These are phyloP conservation scores for Teleogryllus occipitalis DNA, from an alignment of 1,140 invertebrate genomes.

Conservation along the genomic window DNA sequence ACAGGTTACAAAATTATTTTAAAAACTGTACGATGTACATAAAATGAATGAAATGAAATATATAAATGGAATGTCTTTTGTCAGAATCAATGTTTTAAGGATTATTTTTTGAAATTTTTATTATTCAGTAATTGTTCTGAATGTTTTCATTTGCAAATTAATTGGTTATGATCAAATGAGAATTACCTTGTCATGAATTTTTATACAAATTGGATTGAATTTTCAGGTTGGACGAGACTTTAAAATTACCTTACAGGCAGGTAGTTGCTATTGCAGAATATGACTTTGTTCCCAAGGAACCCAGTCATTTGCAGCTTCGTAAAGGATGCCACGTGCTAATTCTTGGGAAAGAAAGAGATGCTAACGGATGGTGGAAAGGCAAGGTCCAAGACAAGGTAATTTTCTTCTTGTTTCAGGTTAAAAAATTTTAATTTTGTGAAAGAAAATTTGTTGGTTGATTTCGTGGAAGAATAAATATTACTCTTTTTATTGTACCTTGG, in stretches of 20 bases:
- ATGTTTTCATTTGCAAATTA: neutral
- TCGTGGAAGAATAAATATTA: too few relatives aligned
- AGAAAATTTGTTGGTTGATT: too few relatives aligned
- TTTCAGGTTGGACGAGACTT: conserved; percentile 56
- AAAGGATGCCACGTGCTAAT: conserved; percentile 71
- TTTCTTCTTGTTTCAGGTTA: too few relatives aligned
- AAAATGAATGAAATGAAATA: too few relatives aligned
- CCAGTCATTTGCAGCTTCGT: conserved; percentile 65
- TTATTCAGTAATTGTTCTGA: neutral
- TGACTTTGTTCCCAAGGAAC: conserved; percentile 62
- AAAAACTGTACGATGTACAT: too few relatives aligned
- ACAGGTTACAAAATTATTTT: too few relatives aligned
- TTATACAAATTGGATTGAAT: neutral
- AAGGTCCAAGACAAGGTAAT: conserved; percentile 42
- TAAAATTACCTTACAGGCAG: conserved; percentile 66
- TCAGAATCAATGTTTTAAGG: neutral
- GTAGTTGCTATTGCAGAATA: conserved; percentile 65
- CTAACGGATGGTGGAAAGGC: conserved; percentile 77
- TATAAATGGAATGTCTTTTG: too few relatives aligned
- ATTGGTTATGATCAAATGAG: neutral
- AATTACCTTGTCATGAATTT: neutral
- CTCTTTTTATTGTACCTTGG: too few relatives aligned
- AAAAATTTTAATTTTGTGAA: too few relatives aligned
- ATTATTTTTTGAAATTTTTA: neutral
- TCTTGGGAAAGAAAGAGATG: conserved; percentile 64